Evolutionary conservation across 2,888 invertebrate genomes (phyloP).

Genomic region (Dasypogon diadema): DNA sequence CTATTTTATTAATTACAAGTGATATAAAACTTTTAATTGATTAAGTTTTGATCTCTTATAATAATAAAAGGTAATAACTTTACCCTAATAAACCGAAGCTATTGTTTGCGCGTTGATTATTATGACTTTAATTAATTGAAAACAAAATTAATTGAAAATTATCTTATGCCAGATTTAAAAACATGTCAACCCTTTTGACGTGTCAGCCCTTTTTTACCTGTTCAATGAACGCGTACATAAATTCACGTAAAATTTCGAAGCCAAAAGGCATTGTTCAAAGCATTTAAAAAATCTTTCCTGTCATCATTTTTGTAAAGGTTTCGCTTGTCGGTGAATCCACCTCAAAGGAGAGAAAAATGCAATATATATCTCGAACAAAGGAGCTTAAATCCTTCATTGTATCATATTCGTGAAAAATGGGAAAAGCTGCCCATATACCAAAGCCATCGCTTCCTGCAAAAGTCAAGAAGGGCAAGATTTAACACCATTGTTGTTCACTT

Average conservation of each 20-base stretch:
- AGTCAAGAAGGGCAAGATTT: conserved; percentile 45
- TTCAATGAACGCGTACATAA: background rate
- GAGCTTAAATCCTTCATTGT: conserved; percentile 29
- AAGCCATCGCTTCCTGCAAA: conserved; percentile 1
- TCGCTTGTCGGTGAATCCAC: background rate
- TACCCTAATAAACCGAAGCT: too few relatives aligned
- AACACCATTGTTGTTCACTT: conserved; percentile 39
- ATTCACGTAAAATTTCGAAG: background rate
- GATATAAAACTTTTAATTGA: too few relatives aligned
- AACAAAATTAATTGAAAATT: too few relatives aligned
- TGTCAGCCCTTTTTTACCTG: background rate
- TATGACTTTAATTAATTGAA: too few relatives aligned
- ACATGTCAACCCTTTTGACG: background rate
- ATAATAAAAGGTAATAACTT: too few relatives aligned
- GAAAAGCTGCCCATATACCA: background rate
- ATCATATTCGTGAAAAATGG: conserved; percentile 46
- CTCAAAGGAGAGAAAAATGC: conserved; percentile 25
- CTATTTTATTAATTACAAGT: too few relatives aligned
- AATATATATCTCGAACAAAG: conserved; percentile 41
- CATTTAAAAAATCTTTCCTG: background rate
- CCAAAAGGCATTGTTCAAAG: background rate
- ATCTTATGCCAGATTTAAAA: too few relatives aligned
- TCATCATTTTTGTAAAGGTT: conserved; percentile 8
- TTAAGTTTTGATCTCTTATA: too few relatives aligned
- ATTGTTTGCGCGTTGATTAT: too few relatives aligned